Conservation (phyloP, 2,797 vertebrate species). For the Mastacembelus armatus region DNA sequence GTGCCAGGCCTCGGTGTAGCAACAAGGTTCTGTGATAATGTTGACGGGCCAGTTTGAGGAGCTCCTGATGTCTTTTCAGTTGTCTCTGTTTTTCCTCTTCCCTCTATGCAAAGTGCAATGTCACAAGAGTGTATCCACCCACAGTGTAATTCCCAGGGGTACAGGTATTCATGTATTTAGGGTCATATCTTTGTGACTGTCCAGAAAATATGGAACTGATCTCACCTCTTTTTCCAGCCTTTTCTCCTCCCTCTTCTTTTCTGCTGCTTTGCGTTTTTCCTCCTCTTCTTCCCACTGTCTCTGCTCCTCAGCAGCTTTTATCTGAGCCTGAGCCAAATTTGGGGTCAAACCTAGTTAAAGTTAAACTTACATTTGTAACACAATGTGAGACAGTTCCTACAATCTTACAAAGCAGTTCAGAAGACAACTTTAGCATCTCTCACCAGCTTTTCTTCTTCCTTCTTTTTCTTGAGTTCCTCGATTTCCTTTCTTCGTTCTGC, state of each 20-base stretch:
- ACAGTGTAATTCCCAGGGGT: not conserved
- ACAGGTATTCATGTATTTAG: conserved; percentile 26
- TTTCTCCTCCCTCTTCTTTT: conserved; percentile 86
- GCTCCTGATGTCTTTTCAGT: conserved; percentile 81
- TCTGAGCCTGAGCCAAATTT: conserved; percentile 84
- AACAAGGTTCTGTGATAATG: conserved; percentile 86
- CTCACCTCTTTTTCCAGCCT: conserved; percentile 85
- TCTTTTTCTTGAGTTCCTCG: conserved; percentile 87
- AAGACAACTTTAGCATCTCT: conserved; percentile 52
- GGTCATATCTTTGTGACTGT: conserved; percentile 3
- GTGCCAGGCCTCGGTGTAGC: conserved; percentile 84
- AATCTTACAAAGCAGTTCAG: not conserved
- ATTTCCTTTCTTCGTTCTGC: conserved; percentile 86
- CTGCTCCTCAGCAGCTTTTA: conserved; percentile 89
- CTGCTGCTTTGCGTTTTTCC: conserved; percentile 82
- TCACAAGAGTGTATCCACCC: not conserved
- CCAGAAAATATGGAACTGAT: conserved; percentile 33
- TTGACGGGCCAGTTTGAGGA: conserved; percentile 81
- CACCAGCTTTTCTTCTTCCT: conserved; percentile 92
- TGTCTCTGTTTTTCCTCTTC: conserved; percentile 88
- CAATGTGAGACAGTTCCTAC: not conserved
- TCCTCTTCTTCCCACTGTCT: conserved; percentile 84
- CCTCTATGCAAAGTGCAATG: conserved; percentile 79
- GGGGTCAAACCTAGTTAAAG: not conserved
- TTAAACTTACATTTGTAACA: not conserved